Evolutionary conservation across 2,888 invertebrate species (phyloP), one percentile per base, ranked within the genome.

Genomic region (Esperia sulphurella): DNA sequence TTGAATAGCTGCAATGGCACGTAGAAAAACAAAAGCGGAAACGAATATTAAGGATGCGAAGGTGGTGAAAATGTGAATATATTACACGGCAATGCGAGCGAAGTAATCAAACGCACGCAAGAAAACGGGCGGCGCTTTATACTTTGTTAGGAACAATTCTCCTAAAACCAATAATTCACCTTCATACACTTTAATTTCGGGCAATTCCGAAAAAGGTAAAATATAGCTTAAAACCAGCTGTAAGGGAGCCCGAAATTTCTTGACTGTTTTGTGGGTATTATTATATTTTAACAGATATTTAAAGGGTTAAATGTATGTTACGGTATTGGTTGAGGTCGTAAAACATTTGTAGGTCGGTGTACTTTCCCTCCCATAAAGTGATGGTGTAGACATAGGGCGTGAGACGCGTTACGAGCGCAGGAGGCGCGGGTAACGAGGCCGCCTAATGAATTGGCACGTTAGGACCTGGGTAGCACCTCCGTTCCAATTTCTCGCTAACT

Each of bases 31-130:
- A 73, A 75, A 75, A 66, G 65, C 72, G 75, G 72, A 78, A 82
- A 77, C 66, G 66, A 76, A 81, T 68, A 81, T 81, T 78, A 83
- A 70, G 74, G 78, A 86, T 83, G 80, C 76, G 72, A 79, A 85
- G 80, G 83, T 83, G 85, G 83, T 83, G 83, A 84, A 85, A 87
- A 87, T 84, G 77, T 82, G 82, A 87, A 87, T 89, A 85, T 82
- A 88, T 88, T 86, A 85, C 76, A 75, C 74, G 70, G 80, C 73
- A 78, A 77, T 74, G 77, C 69, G 68, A 66, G 68, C 70, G 56
- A 66, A 62, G 74, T 83, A 87, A 86, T 87, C 84, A 85, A 77
- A 84, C 83, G 83, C 87, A 89, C 87, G 88, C 88, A 77, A 84
- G 76, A 73, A 70, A 75, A 69, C 74, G 73, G 68, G 43, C 48